These are phyloP conservation scores for Megaleporinus macrocephalus DNA, from an alignment of 2,113 vertebrate genomes.

Conservation along the genomic window DNA sequence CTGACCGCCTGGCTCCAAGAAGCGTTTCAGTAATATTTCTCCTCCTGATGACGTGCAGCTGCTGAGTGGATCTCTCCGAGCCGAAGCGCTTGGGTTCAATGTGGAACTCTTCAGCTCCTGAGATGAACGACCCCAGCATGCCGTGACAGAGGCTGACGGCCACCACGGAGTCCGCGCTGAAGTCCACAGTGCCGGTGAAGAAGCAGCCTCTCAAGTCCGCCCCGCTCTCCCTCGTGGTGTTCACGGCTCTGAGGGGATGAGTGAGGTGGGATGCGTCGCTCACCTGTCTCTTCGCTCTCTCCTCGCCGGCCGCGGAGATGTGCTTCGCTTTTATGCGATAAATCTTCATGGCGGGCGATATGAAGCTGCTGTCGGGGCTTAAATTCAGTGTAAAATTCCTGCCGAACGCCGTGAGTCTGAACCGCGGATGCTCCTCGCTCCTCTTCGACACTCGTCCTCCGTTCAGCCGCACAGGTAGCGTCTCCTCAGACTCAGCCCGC, in stretches of 20 bases:
- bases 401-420: constrained; percentile 77
- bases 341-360: constrained; percentile 73
- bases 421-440: constrained; percentile 60
- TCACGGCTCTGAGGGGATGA: background rate
- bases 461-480: constrained; percentile 53
- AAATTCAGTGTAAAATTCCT: constrained; percentile 73
- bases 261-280: background rate
- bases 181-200: constrained; percentile 77
- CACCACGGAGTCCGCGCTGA: constrained; percentile 68
- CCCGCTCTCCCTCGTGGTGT: constrained; percentile 32
- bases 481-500: constrained; percentile 56
- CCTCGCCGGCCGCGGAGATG: background rate
- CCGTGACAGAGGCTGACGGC: constrained; percentile 82
- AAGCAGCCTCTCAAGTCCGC: constrained; percentile 72
- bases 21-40: constrained; percentile 23
- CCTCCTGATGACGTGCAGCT: constrained; percentile 60
- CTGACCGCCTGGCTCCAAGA: background rate
- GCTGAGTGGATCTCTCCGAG: constrained; percentile 17
- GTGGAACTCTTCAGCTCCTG: constrained; percentile 75
- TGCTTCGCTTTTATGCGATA: constrained; percentile 62
- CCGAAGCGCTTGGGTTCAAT: constrained; percentile 69
- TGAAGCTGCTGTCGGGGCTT: constrained; percentile 77
- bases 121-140: constrained; percentile 77
- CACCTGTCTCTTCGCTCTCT: constrained; percentile 16
- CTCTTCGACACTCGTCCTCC: constrained; percentile 44